Base-by-base conservation (phyloP, 2,797 vertebrate species). In the Euthynnus affinis region DNA sequence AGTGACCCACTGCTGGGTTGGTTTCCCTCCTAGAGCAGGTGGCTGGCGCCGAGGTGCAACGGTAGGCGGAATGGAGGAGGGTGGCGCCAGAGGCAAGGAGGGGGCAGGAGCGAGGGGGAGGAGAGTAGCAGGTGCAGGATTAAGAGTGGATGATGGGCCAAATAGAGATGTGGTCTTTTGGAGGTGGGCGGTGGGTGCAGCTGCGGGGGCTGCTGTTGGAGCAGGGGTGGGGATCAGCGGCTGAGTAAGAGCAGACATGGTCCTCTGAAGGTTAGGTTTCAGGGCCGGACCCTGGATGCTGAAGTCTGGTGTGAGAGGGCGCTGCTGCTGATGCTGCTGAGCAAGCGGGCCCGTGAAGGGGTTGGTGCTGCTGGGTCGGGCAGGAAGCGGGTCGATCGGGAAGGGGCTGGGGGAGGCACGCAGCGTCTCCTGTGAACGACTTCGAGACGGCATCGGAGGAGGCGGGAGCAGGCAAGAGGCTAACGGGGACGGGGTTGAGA, bases 1-100 rank as follows among this genome's bases (percentile, higher is more conserved):
- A 0, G 97, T 99, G 83, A 99, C 97, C 98, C 98, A 99, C 60
- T 94, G 96, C 93, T 94, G 96, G 27, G 92, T 82, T 55, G 87
- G 92, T 40, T 93, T 86, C 2, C 80, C 93, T 29, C 74, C 88
- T 12, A 70, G 76, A 48, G 87, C 88, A 67, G 82, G 79, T 0
- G 62, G 87, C 72, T 78, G 90, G 84, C 77, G 75, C 12, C 18
- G 75, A 40, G 84, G 82, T 0, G 75, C 73, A 2, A 74, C 49
- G 48, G 78, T 77, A 56, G 86, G 67, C 0, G 82, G 90, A 32
- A 87, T 13, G 49, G 82, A 87, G 23, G 85, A 90, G 34, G 89
- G 78, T 0, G 76, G 77, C 0, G 71, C 83, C 58, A 84, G 55
- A 34, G 93, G 90, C 40, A 92, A 81, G 37, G 81, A 9, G 0